Evolutionary conservation across 2,888 invertebrate genomes (phyloP).

Genomic region (Noctua fimbriata): DNA sequence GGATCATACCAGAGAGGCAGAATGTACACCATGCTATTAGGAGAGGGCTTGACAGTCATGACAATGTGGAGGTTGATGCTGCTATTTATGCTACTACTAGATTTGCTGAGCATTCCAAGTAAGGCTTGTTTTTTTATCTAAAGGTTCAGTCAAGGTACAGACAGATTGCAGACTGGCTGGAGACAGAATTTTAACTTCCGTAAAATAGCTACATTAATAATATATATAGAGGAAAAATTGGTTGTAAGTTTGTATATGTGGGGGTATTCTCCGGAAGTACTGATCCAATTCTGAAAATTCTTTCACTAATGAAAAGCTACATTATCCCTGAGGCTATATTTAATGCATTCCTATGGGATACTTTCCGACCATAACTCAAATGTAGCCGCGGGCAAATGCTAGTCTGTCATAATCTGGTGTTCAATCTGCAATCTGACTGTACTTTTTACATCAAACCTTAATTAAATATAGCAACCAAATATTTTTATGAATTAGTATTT

Average conservation of each 20-base stretch:
- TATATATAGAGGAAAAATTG: background rate
- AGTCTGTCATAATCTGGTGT: background rate
- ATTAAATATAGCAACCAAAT: background rate
- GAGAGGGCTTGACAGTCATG: slow-evolving; percentile 97
- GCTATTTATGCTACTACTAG: slow-evolving; percentile 98
- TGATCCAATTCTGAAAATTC: background rate
- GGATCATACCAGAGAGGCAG: slow-evolving; percentile 97
- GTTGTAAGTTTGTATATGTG: background rate
- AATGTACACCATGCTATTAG: slow-evolving; percentile 98
- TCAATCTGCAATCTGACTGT: background rate
- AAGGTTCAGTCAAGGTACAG: background rate
- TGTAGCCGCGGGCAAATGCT: background rate
- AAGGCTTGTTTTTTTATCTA: slow-evolving; percentile 67
- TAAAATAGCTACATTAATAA: background rate
- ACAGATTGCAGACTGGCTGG: background rate
- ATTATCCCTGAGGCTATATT: background rate
- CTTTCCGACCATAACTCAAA: background rate
- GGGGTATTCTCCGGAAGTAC: background rate
- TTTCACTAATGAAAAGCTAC: background rate
- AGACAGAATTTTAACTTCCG: background rate
- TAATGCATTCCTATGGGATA: background rate
- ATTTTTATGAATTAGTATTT: background rate
- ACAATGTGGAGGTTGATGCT: slow-evolving; percentile 98
- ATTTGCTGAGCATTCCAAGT: slow-evolving; percentile 98
- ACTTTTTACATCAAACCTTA: background rate